Conservation (phyloP, 1,140 invertebrate genomes). For the Orchestia grillus region DNA sequence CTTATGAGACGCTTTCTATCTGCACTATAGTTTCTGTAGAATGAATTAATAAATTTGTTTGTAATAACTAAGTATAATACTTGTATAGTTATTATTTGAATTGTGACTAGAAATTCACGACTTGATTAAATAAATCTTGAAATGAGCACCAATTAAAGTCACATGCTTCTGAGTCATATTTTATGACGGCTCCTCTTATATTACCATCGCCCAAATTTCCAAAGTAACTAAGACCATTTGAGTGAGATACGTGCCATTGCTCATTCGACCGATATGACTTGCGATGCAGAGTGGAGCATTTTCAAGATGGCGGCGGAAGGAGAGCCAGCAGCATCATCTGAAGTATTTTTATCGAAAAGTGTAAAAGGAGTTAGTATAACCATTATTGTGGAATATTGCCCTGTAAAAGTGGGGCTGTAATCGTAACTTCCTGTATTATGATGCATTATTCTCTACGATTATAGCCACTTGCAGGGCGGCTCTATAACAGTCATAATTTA, state of each 20-base stretch:
- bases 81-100: not conserved
- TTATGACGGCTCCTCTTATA: not conserved
- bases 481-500: constrained; percentile 53
- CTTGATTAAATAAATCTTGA: not conserved
- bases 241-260: not conserved
- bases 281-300: not conserved
- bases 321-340: constrained; percentile 33
- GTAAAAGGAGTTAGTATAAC: constrained; percentile 53
- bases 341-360: constrained; percentile 54
- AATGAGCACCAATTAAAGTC: not conserved
- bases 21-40: not conserved
- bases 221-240: not conserved
- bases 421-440: constrained; percentile 54
- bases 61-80: not conserved
- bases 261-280: not conserved
- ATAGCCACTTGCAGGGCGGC: constrained; percentile 40
- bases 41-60: not conserved
- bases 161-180: not conserved
- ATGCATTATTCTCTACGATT: constrained; percentile 54
- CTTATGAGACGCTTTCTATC: not conserved
- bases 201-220: not conserved
- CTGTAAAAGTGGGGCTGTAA: constrained; percentile 54
- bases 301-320: constrained; percentile 12
- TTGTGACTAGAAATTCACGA: not conserved
- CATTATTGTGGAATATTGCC: constrained; percentile 55